Evolutionary conservation across 2,888 invertebrate genomes (phyloP), one percentile per base, ranked within the genome.

Genomic region (Melipona beecheii): DNA sequence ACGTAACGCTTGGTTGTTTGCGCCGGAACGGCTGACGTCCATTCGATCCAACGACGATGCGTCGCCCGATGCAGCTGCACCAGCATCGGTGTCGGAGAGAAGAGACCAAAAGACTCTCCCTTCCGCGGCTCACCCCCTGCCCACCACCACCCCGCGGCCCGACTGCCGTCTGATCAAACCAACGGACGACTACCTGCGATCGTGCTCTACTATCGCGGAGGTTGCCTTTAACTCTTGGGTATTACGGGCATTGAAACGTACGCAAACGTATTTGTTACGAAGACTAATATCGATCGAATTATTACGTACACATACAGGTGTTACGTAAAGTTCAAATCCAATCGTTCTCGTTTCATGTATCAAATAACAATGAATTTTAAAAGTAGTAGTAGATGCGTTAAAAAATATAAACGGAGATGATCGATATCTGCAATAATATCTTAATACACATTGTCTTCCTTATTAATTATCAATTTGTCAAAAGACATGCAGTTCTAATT

Each of bases 1-100:
- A 94, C 94, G 94, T 94, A 94, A 94, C 93, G 91, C 90, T 89
- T 87, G 89, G 90, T 91, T 91, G 91, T 92, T 92, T 87, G 89
- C 78, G 83, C 88, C 88, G 84, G 84, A 81, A 86, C 82, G 85
- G 87, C 83, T 90, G 92, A 91, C 91, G 91, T 89, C 85, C 89
- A 89, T 89, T 85, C 89, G 89, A 89, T 89, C 87, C 87, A 82
- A 90, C 86, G 72, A 73, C 82, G 71, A 81, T 78, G 86, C 81
- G 80, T 84, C 86, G 85, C 52, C 83, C 81, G 86, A 82, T 79
- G 84, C 84, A 85, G 87, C 86, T 88, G 84, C 88, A 83, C 75
- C 77, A 77, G 68, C 64, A 43, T 43, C 43, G 36, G 68, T 79
- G 75, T 77, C 79, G 19, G 52, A 52, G 70, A 52, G 75, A 73